Base-by-base conservation (phyloP, 2,888 invertebrate species). In the Sepiola atlantica region DNA sequence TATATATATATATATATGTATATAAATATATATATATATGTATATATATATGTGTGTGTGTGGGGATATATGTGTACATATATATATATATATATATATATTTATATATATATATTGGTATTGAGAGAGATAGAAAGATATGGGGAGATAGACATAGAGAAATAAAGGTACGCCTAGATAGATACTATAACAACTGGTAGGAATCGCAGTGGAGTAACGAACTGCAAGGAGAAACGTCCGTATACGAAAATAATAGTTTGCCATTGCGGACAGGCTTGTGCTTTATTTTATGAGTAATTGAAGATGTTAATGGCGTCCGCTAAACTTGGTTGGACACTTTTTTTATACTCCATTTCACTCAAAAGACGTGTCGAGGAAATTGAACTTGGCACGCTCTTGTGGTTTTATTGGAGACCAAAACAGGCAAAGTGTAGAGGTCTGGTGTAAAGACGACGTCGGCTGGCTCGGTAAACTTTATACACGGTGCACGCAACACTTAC, bases 341-440 rank as follows among this genome's bases (percentile, higher is more conserved):
- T n/a, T 77, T 77, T 77, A 77, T 77, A 77, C 77, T n/a, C 77
- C 77, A 77, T 77, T 77, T n/a, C 77, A 77, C 77, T 77, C n/a
- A 77, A 77, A 45, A 77, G 77, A 77, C 77, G 77, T 77, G 77
- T 77, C n/a, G 32, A 77, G 77, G n/a, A 77, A 77, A 77, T 77
- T 77, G 77, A 77, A 77, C 77, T 77, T 77, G 77, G 77, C 77
- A 77, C 77, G 77, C 77, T 77, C n/a, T 77, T 77, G 77, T n/a
- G n/a, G n/a, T 16, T 77, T 77, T 32, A 77, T 32, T 77, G 77
- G 77, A 77, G 77, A 77, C 12, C n/a, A 77, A 77, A 77, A 77
- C n/a, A n/a, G 77, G 77, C 77, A 77, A 14, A 77, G 32, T 77
- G 16, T n/a, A 77, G 77, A 77, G 77, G 21, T n/a, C n/a, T 77